phyloP scores from a whole-genome alignment of 2,797 vertebrate genomes.

The Gambusia yucatana region DNA sequence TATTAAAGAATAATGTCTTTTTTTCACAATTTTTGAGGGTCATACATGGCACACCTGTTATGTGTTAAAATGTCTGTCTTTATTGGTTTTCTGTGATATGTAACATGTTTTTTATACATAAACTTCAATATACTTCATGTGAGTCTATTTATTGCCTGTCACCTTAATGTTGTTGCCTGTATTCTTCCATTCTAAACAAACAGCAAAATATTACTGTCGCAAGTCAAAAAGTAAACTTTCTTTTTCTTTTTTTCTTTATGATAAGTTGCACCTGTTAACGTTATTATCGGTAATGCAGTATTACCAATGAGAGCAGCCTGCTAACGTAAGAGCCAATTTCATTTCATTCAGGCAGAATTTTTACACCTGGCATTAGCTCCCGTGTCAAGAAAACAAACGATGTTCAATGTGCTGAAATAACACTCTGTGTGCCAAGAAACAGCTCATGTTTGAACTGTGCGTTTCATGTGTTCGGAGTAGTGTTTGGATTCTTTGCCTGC shows the following conservation, averaged over 20 bases:
- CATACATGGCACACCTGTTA: neutral
- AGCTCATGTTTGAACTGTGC: conserved; percentile 27
- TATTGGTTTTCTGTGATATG: neutral
- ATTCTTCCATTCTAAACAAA: too few species aligned
- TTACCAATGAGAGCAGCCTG: conserved; percentile 34
- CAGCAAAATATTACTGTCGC: too few species aligned
- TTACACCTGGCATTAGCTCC: conserved; percentile 13
- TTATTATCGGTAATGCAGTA: too few species aligned
- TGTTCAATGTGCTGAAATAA: conserved; percentile 20
- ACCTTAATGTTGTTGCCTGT: too few species aligned
- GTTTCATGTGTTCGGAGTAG: conserved; percentile 23
- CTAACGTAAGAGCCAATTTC: conserved; percentile 29
- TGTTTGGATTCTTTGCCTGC: conserved; percentile 28
- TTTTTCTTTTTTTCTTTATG: neutral
- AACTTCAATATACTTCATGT: too few species aligned
- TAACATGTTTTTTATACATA: too few species aligned
- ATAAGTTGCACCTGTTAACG: conserved; percentile 8
- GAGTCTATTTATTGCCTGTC: too few species aligned
- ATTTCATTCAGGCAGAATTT: conserved; percentile 9
- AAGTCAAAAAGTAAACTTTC: neutral
- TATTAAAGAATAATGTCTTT: neutral
- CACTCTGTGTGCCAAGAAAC: conserved; percentile 14
- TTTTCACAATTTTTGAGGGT: neutral
- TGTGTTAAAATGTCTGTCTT: neutral
- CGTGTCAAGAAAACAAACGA: conserved; percentile 17